Conservation (phyloP, 2,888 invertebrate species). For the Cephus pygmeus region DNA sequence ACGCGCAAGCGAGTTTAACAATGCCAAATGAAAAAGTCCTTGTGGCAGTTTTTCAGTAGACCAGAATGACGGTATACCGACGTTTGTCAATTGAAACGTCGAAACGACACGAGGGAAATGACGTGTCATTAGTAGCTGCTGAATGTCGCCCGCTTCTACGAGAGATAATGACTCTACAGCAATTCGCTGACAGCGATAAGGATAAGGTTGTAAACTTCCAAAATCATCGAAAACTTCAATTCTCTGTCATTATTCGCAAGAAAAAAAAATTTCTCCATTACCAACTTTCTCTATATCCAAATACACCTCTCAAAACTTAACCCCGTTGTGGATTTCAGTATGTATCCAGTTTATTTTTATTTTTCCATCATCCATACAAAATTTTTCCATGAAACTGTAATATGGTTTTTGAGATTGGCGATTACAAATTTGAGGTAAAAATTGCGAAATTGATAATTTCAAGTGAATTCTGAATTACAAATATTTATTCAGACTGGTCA, state of each 20-base stretch:
- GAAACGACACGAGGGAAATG: constrained; percentile 40
- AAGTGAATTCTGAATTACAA: too few species aligned
- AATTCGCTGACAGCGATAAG: neutral
- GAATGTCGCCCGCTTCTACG: neutral
- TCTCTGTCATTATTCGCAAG: too few species aligned
- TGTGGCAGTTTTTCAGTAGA: constrained; percentile 32
- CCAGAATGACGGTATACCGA: neutral
- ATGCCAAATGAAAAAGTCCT: constrained; percentile 47
- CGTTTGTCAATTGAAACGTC: constrained; percentile 39
- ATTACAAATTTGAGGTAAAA: too few species aligned
- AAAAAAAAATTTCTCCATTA: neutral
- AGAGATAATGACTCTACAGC: neutral
- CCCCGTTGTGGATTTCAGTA: too few species aligned
- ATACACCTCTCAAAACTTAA: neutral
- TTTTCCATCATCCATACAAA: too few species aligned
- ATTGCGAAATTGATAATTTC: too few species aligned
- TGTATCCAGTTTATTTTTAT: too few species aligned
- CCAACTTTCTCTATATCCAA: neutral
- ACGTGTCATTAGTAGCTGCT: constrained; percentile 23
- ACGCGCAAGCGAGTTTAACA: constrained; percentile 25
- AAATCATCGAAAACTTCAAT: neutral
- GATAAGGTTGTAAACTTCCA: neutral
- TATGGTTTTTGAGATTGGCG: too few species aligned
- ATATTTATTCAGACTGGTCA: too few species aligned
- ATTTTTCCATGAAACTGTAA: too few species aligned